Conservation (phyloP, 1,140 invertebrate genomes). For the Amphibalanus amphitrite region DNA sequence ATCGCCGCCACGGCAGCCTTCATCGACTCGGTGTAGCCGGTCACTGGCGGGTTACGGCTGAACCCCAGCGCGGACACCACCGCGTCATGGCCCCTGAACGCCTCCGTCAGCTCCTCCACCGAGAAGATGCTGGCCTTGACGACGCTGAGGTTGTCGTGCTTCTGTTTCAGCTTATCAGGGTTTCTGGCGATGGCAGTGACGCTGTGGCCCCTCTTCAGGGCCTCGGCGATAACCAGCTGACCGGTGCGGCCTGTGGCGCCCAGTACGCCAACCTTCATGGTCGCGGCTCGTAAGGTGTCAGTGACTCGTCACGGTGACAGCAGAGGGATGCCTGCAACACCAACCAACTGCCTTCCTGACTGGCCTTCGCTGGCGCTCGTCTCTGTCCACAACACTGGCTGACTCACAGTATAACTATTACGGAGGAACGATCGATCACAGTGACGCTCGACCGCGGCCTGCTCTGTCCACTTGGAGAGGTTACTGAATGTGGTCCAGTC, state of each 20-base stretch:
- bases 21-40: conserved; percentile 20
- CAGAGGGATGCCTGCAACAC: too few relatives aligned
- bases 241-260: conserved; percentile 28
- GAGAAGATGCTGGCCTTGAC: conserved; percentile 20
- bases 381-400: too few relatives aligned
- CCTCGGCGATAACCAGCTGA: conserved; percentile 22
- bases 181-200: conserved; percentile 24
- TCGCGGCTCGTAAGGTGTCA: background rate
- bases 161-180: conserved; percentile 21
- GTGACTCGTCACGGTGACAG: too few relatives aligned
- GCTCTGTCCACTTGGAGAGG: too few relatives aligned
- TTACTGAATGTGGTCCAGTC: too few relatives aligned
- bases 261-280: conserved; percentile 25
- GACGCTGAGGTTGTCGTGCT: conserved; percentile 23
- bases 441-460: too few relatives aligned
- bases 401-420: too few relatives aligned
- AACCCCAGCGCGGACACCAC: conserved; percentile 22
- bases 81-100: conserved; percentile 18
- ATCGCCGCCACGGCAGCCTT: conserved; percentile 19
- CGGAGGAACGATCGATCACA: too few relatives aligned
- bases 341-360: too few relatives aligned
- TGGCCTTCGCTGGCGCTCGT: too few relatives aligned
- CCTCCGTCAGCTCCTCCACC: conserved; percentile 13
- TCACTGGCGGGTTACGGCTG: conserved; percentile 13
- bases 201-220: conserved; percentile 21